phyloP scores from a whole-genome alignment of 1,140 invertebrate species.

The Saxidomus purpurata region DNA sequence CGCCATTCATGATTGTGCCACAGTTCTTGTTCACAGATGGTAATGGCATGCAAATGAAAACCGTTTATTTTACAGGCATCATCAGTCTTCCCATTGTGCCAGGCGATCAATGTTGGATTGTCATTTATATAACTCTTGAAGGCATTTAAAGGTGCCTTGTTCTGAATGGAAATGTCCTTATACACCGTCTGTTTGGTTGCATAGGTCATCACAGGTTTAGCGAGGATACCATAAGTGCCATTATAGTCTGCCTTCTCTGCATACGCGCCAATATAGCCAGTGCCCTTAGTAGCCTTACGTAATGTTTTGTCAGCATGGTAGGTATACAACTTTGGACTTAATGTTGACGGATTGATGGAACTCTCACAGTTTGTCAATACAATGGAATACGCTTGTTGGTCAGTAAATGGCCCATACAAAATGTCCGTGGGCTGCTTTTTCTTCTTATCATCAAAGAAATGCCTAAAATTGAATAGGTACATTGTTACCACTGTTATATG shows the following conservation, averaged over 20 bases:
- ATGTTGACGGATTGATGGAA: background rate
- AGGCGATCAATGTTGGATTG: background rate
- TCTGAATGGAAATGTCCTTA: background rate
- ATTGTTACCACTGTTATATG: too few species aligned
- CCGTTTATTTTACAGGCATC: background rate
- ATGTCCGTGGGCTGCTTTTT: background rate
- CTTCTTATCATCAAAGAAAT: background rate
- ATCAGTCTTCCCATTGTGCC: slow-evolving; percentile 1
- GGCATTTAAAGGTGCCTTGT: background rate
- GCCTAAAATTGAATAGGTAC: too few species aligned
- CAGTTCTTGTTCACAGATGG: background rate
- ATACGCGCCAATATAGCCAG: background rate
- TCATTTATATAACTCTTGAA: background rate
- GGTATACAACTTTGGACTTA: background rate
- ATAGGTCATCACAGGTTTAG: background rate
- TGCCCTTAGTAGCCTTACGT: background rate
- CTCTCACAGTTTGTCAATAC: background rate
- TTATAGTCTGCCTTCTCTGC: background rate
- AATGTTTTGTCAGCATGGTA: background rate
- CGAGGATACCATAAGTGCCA: background rate
- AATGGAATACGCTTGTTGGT: background rate
- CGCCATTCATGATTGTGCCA: background rate
- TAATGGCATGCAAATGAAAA: background rate
- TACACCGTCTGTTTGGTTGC: background rate
- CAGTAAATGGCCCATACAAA: background rate